A percentile compares a stretch with the other conserved stretches of the same genome.
phyloP scores from a whole-genome alignment of 2,888 invertebrate genomes.

The Drosophila heteroneura region DNA sequence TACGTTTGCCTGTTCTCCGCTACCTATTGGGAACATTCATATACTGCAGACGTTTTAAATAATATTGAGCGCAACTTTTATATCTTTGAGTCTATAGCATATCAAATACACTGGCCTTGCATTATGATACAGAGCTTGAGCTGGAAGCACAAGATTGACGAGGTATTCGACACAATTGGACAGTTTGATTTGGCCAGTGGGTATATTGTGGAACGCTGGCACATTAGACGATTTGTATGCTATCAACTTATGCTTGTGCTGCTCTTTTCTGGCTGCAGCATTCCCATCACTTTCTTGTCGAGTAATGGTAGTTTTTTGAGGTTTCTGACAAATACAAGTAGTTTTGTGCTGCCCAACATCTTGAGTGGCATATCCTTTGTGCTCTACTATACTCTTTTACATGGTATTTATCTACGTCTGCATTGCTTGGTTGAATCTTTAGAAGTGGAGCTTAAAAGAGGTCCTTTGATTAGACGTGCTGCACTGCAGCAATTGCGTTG shows the following conservation, averaged over 20 bases:
- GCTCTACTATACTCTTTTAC: constrained; percentile 50
- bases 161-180: constrained; percentile 28
- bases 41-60: constrained; percentile 1
- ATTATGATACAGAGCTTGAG: constrained; percentile 42
- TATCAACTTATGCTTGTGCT: constrained; percentile 44
- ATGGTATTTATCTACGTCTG: constrained; percentile 46
- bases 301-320: background rate
- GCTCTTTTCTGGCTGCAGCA: constrained; percentile 16
- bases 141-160: constrained; percentile 34
- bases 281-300: constrained; percentile 17
- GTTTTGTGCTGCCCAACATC: constrained; percentile 56
- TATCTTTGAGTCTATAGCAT: constrained; percentile 44
- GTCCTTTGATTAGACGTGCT: constrained; percentile 10
- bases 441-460: constrained; percentile 25
- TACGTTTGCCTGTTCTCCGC: constrained; percentile 38
- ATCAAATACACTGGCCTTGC: constrained; percentile 49
- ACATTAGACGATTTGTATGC: constrained; percentile 21
- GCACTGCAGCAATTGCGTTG: constrained; percentile 42
- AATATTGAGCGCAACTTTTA: constrained; percentile 53
- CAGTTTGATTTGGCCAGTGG: constrained; percentile 48
- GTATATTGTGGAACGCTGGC: constrained; percentile 22
- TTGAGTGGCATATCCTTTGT: constrained; percentile 52
- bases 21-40: constrained; percentile 43
- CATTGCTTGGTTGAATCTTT: constrained; percentile 29
- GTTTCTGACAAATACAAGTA: constrained; percentile 22